Conservation (phyloP, 2,888 invertebrate genomes). For the Drosophila siamana region DNA sequence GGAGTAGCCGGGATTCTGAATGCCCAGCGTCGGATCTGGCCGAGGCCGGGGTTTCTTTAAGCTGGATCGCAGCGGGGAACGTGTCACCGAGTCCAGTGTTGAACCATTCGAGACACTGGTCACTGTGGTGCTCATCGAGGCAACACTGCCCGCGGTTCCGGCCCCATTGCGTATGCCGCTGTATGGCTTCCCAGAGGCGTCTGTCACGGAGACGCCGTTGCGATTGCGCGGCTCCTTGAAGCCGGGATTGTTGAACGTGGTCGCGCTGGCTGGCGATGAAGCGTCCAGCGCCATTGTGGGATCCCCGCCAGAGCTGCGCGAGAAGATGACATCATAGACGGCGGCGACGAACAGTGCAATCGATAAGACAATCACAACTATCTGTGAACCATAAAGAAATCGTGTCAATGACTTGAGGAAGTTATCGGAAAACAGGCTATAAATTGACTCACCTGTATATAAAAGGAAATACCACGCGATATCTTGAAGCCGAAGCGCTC, state of each 20-base stretch:
- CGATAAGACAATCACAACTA: conserved; percentile 91
- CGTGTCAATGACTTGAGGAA: not conserved
- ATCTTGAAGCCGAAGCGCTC: conserved; percentile 90
- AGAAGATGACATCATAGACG: conserved; percentile 92
- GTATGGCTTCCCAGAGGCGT: conserved; percentile 94
- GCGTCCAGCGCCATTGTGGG: conserved; percentile 89
- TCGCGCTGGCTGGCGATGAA: conserved; percentile 87
- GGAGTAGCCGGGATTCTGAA: conserved; percentile 91
- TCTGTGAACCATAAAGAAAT: conserved; percentile 86
- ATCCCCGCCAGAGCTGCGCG: conserved; percentile 91
- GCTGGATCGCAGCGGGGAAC: conserved; percentile 91
- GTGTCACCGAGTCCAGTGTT: conserved; percentile 86
- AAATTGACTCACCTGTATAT: conserved; percentile 90
- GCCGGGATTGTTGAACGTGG: conserved; percentile 94
- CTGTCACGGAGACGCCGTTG: conserved; percentile 92
- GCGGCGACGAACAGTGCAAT: conserved; percentile 91
- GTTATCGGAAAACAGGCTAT: not conserved
- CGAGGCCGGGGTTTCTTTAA: conserved; percentile 90
- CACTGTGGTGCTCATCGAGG: conserved; percentile 90
- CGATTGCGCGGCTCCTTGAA: conserved; percentile 89
- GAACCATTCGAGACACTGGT: conserved; percentile 88
- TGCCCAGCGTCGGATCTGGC: conserved; percentile 89
- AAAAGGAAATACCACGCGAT: conserved; percentile 93
- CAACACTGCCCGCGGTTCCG: conserved; percentile 87
- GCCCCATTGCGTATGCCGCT: conserved; percentile 87